phyloP scores from a whole-genome alignment of 2,888 invertebrate genomes.

The Stratiomys singularior region DNA sequence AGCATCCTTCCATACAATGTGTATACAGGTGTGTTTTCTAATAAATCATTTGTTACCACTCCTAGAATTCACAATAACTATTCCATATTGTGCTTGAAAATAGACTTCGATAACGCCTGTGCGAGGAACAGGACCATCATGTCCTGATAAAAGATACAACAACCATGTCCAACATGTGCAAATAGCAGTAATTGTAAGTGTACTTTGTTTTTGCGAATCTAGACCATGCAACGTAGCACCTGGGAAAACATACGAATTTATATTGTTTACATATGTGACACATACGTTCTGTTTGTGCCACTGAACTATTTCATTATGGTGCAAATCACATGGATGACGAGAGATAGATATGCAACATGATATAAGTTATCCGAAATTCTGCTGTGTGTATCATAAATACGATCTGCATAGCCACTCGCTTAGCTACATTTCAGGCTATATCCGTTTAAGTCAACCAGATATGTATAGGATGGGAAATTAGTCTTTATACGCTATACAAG shows the following conservation, averaged over 20 bases:
- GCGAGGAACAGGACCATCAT: too few relatives aligned
- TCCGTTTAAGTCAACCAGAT: not conserved
- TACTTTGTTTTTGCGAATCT: not conserved
- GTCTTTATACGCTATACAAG: not conserved
- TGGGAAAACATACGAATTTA: constrained; percentile 30
- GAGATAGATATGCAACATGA: too few relatives aligned
- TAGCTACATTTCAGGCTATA: too few relatives aligned
- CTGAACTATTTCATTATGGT: too few relatives aligned
- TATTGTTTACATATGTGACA: constrained; percentile 26
- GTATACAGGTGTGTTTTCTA: not conserved
- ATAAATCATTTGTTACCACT: too few relatives aligned
- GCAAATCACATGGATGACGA: too few relatives aligned
- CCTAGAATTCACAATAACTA: too few relatives aligned
- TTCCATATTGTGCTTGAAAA: too few relatives aligned
- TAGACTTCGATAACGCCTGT: too few relatives aligned
- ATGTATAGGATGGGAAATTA: not conserved
- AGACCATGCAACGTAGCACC: constrained; percentile 18
- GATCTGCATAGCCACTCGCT: too few relatives aligned
- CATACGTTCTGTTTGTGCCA: not conserved
- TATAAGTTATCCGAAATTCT: too few relatives aligned
- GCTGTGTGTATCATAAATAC: too few relatives aligned
- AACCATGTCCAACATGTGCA: not conserved
- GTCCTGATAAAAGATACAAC: not conserved
- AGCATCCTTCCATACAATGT: not conserved
- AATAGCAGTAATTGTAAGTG: constrained; percentile 7